These are phyloP conservation scores for Ennomos quercinarius DNA, from an alignment of 2,888 invertebrate genomes.

Conservation along the genomic window DNA sequence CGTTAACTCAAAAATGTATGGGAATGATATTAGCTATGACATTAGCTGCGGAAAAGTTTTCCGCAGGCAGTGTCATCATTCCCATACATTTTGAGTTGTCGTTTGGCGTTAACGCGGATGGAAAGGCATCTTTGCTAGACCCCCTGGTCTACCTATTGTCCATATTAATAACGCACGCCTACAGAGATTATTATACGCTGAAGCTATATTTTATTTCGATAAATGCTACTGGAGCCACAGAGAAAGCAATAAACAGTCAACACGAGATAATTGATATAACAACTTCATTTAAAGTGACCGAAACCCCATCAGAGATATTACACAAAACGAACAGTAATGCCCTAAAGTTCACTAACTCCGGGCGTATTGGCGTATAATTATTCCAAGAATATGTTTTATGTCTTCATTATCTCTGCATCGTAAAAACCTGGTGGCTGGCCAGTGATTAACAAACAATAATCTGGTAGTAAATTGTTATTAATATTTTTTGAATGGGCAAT, in stretches of 20 bases:
- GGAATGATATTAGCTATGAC: no score
- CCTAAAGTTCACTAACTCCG: slow-evolving; percentile 21
- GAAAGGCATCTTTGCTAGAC: no score
- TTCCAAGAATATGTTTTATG: slow-evolving; percentile 61
- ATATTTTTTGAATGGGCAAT: slow-evolving; percentile 51
- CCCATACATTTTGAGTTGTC: no score
- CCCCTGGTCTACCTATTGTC: no score
- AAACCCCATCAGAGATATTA: slow-evolving; percentile 17
- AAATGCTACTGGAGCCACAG: no score
- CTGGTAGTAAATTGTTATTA: slow-evolving; percentile 59
- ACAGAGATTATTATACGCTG: no score
- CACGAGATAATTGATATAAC: slow-evolving; percentile 12
- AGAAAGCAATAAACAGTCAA: not conserved
- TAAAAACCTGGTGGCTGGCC: slow-evolving; percentile 48
- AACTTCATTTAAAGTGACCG: slow-evolving; percentile 13
- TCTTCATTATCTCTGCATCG: slow-evolving; percentile 61
- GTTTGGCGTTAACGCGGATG: no score
- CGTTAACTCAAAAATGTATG: no score
- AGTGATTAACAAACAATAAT: slow-evolving; percentile 68
- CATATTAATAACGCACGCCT: no score
- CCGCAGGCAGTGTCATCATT: no score
- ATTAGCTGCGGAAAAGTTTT: no score
- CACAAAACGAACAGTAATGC: slow-evolving; percentile 19
- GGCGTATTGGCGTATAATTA: slow-evolving; percentile 35
- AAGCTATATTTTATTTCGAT: no score